These are phyloP conservation scores for Horisme vitalbata DNA, from an alignment of 2,888 invertebrate species.

Conservation along the genomic window DNA sequence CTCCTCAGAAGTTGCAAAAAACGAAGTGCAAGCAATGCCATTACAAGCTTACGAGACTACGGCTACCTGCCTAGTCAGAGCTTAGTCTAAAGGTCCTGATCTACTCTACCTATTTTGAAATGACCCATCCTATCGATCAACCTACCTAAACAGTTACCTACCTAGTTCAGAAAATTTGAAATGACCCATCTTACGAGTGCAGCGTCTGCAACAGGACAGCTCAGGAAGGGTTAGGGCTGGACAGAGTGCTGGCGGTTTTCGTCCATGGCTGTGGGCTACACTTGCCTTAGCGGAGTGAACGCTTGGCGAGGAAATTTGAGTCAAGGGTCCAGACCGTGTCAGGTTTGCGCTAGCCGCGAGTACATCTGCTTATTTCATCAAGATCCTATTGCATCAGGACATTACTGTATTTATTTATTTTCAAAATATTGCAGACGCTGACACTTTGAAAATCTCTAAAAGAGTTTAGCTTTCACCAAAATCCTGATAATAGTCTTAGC, in stretches of 20 bases:
- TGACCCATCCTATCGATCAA: slow-evolving; percentile 63
- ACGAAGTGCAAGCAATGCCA: not conserved
- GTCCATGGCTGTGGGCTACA: slow-evolving; percentile 74
- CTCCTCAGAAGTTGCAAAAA: not conserved
- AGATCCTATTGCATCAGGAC: slow-evolving; percentile 11
- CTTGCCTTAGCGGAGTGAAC: slow-evolving; percentile 52
- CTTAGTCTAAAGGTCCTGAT: not conserved
- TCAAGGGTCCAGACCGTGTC: slow-evolving; percentile 47
- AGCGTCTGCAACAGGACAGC: slow-evolving; percentile 40
- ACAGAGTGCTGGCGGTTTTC: slow-evolving; percentile 63
- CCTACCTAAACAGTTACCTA: too few species aligned
- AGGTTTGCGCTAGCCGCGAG: slow-evolving; percentile 59
- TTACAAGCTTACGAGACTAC: too few species aligned
- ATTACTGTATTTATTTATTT: not conserved
- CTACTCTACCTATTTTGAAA: slow-evolving; percentile 48
- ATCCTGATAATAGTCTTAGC: slow-evolving; percentile 23
- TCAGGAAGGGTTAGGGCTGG: slow-evolving; percentile 20
- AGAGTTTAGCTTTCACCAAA: not conserved
- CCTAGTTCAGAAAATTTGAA: too few species aligned
- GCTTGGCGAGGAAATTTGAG: slow-evolving; percentile 32
- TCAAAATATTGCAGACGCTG: slow-evolving; percentile 42
- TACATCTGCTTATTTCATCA: slow-evolving; percentile 44
- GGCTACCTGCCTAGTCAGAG: too few species aligned
- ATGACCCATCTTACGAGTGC: slow-evolving; percentile 58
- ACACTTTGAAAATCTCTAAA: slow-evolving; percentile 36